Evolutionary conservation across 2,113 vertebrate species (phyloP).

Genomic region (Pyxicephalus adspersus): DNA sequence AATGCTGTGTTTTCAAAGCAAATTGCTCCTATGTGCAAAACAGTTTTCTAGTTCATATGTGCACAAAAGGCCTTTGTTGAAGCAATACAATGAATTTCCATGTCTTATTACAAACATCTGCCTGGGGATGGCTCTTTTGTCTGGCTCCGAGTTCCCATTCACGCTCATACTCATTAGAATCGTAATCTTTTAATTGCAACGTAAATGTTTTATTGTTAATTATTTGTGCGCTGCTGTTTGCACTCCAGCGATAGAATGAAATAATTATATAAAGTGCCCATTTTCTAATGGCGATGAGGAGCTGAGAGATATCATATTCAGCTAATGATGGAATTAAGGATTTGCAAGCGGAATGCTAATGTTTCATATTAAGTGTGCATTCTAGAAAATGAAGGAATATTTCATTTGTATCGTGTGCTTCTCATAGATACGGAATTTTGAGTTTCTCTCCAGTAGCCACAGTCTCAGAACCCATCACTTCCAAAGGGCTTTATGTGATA

Average conservation of each 20-base stretch:
- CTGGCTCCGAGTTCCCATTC: neutral
- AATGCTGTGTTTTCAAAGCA: too few species aligned
- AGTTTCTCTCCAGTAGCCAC: neutral
- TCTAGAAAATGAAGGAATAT: neutral
- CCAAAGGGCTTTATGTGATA: too few species aligned
- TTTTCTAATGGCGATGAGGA: constrained; percentile 2
- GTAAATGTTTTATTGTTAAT: constrained; percentile 38
- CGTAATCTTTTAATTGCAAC: constrained; percentile 14
- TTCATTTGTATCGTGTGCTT: neutral
- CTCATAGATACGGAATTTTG: neutral
- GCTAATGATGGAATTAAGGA: constrained; percentile 18
- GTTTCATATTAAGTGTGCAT: constrained; percentile 19
- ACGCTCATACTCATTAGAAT: neutral
- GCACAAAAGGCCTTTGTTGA: too few species aligned
- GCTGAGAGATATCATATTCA: neutral
- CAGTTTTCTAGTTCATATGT: too few species aligned
- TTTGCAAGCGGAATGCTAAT: constrained; percentile 7
- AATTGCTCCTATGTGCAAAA: too few species aligned
- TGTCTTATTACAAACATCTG: neutral
- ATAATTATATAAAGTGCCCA: constrained; percentile 16
- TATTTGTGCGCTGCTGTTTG: constrained; percentile 15
- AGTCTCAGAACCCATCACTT: too few species aligned
- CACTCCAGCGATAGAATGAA: constrained; percentile 10
- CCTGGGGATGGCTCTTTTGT: neutral
- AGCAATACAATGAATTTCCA: too few species aligned